These are phyloP conservation scores for Corynorhinus townsendii DNA, from an alignment of 2,113 vertebrate species.

Conservation along the genomic window DNA sequence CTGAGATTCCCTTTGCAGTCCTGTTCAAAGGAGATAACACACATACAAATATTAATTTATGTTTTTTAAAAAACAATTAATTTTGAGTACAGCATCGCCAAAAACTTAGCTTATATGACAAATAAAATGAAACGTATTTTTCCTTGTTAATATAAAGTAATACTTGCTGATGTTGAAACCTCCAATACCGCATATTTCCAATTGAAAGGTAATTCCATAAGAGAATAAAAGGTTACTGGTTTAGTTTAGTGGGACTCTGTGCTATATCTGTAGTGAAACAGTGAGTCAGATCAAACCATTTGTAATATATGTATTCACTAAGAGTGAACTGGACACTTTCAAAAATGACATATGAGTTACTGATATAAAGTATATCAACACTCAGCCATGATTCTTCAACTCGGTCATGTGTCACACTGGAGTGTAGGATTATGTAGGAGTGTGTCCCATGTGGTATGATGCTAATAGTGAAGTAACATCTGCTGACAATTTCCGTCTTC, in stretches of 20 bases:
- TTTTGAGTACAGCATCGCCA: not conserved
- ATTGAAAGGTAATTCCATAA: not conserved
- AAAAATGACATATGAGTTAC: not conserved
- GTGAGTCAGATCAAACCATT: not conserved
- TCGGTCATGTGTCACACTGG: not conserved
- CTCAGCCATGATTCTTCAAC: not conserved
- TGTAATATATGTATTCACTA: not conserved
- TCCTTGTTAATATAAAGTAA: not conserved
- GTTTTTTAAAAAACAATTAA: not conserved
- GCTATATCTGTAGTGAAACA: not conserved
- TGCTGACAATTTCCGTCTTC: not conserved
- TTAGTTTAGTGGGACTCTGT: not conserved
- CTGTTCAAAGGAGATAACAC: not conserved
- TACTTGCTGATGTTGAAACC: not conserved
- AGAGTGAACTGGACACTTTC: not conserved
- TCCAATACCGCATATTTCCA: not conserved
- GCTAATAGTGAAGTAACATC: not conserved
- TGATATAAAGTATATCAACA: not conserved
- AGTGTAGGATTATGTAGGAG: not conserved
- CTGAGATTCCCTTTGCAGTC: not conserved
- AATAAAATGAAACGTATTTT: not conserved
- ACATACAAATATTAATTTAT: not conserved
- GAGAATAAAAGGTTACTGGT: not conserved
- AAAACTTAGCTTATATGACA: not conserved
- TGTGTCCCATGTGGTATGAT: not conserved